These are phyloP conservation scores for Raja brachyura DNA, from an alignment of 2,113 vertebrate genomes.

Conservation along the genomic window DNA sequence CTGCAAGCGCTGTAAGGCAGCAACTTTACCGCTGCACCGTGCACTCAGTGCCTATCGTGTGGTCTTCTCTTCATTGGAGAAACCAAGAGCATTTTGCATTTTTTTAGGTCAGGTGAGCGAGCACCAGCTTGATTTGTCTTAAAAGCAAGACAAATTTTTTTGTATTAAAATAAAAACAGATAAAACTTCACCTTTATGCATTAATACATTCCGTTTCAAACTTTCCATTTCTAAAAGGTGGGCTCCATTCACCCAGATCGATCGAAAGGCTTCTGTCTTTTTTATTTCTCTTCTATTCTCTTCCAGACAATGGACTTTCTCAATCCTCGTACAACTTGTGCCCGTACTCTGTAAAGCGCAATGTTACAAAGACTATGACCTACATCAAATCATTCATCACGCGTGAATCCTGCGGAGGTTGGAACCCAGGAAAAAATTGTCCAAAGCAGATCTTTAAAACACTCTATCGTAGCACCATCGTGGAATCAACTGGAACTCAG, in stretches of 20 bases:
- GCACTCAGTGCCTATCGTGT: no score
- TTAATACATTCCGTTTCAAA: background rate
- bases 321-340: conserved; percentile 71
- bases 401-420: conserved; percentile 61
- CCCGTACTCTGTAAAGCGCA: conserved; percentile 52
- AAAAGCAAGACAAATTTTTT: no score
- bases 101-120: background rate
- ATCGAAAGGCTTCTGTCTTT: background rate
- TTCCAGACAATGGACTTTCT: conserved; percentile 64
- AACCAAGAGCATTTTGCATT: no score
- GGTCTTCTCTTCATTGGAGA: no score
- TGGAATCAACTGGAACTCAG: conserved; percentile 52
- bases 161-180: background rate
- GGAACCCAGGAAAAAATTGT: conserved; percentile 71
- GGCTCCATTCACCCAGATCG: no score
- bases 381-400: conserved; percentile 53
- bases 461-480: conserved; percentile 46
- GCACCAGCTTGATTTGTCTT: background rate
- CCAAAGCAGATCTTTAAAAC: conserved; percentile 56
- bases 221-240: background rate
- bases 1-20: no score
- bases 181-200: background rate
- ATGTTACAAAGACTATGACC: conserved; percentile 50
- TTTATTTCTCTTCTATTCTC: background rate
- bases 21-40: no score